Conservation (phyloP, 2,113 vertebrate species). For the Zapus hudsonius region DNA sequence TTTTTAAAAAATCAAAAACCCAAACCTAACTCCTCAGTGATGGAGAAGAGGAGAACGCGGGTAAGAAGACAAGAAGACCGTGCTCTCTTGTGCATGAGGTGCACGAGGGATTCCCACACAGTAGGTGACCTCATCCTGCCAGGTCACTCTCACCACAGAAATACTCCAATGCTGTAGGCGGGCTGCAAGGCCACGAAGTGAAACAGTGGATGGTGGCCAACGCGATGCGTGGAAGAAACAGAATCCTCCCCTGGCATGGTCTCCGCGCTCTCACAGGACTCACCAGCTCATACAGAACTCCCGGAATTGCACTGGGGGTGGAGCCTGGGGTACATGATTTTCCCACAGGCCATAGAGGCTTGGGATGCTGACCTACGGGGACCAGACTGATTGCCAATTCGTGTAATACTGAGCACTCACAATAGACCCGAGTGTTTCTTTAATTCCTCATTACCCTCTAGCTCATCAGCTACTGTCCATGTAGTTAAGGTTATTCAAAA, state of each 20-base stretch:
- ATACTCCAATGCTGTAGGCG: background rate
- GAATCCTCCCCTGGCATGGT: background rate
- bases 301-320: background rate
- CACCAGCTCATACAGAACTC: background rate
- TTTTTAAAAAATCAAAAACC: background rate
- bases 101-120: background rate
- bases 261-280: background rate
- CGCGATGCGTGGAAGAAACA: background rate
- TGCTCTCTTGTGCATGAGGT: background rate
- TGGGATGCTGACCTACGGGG: background rate
- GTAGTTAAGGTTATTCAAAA: constrained; percentile 24
- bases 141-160: background rate
- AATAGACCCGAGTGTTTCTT: background rate
- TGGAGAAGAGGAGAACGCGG: background rate
- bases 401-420: background rate
- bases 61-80: background rate
- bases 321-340: background rate
- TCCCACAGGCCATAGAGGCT: background rate
- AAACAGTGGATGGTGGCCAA: background rate
- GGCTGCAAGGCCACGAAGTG: background rate
- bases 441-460: background rate
- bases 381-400: background rate
- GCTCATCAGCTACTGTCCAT: background rate
- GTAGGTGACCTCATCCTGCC: background rate
- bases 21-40: background rate